Evolutionary conservation across 2,797 vertebrate species (phyloP), one percentile per base, ranked within the genome.

Genomic region (Sebastes flavidus): DNA sequence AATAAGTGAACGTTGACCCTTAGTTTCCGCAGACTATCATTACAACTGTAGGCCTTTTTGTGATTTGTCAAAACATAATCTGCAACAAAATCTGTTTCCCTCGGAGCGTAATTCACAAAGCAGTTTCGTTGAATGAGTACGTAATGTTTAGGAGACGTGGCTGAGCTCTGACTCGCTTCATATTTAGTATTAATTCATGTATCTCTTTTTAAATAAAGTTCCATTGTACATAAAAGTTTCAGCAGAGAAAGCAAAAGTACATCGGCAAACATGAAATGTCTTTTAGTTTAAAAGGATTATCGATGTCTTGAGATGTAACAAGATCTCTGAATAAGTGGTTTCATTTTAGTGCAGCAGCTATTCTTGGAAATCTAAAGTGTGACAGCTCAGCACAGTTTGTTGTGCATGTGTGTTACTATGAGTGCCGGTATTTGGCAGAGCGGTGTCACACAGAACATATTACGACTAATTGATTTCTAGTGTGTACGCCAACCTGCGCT

Each of bases 371-470:
- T 61, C 14, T 24, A 46, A 46, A 73, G 56, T 27, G 58, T 62
- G 58, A 10, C 2, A 1, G 58, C 54, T 58, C 56, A 30, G 30
- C 72, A 63, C 27, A 32, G 52, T 84, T 85, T 82, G 58, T 82
- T 29, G 42, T 75, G 80, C 16, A 49, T 77, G 42, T 81, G 81
- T 88, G 80, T 84, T 75, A 83, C 82, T 88, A 46, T 56, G 79
- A 85, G 77, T 76, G 83, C 70, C 82, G 80, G 83, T 81, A 92
- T 93, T 87, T 87, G 72, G 18, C 83, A 34, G 38, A 60, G 71
- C 49, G 7, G 73, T 90, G 89, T 56, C 73, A 92, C 78, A 67
- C 72, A n/a, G 63, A 24, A 65, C 59, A 14, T 54, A 61, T 89
- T 54, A 61, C 87, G 88, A 89, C 75, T 18, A 73, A 89, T 81